Evolutionary conservation across 2,888 invertebrate genomes (phyloP), one percentile per base, ranked within the genome.

Genomic region (Eristalis intricaria): DNA sequence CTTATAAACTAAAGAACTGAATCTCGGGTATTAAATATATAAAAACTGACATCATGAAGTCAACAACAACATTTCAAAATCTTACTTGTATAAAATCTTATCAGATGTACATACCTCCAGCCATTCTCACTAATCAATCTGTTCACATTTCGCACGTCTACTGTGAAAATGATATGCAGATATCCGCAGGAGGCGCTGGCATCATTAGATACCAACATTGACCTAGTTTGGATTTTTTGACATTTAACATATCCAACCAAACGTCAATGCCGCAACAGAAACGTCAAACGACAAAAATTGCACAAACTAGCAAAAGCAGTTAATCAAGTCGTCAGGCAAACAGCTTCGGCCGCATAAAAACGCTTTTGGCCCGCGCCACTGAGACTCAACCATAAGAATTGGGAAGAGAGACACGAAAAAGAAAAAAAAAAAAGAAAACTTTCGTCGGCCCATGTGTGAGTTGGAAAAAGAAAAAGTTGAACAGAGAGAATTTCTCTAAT

Each of bases 391-490:
- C 15, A 8, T n/a, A n/a, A 50, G 29, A 15, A 40, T 19, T 8
- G n/a, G 43, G 60, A 50, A 80, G 50, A 56, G 40, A 56, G 23
- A n/a, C 23, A 75, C 8, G 29, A 56, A 11, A 4, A 50, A 65
- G 15, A 50, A 56, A 66, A 43, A 71, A 23, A 38, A 10, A 63
- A 22, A 69, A 58, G 84, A 83, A 88, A 87, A 84, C 78, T 78
- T 80, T 84, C 73, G n/a, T 84, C 58, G 64, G 70, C 80, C 73
- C 87, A 84, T 84, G 78, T 70, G 80, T 77, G 64, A 64, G 66
- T 71, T 7, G 23, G 23, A 38, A 70, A 40, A 56, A 70, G 71
- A 60, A 73, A 60, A 65, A 66, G 40, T 60, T 71, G 5, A 71
- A 29, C 71, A 2, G 40, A 60, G 65, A 79, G 71, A 71, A 71